Base-by-base conservation (phyloP, 2,113 vertebrate genomes). In the Budorcas taxicolor region DNA sequence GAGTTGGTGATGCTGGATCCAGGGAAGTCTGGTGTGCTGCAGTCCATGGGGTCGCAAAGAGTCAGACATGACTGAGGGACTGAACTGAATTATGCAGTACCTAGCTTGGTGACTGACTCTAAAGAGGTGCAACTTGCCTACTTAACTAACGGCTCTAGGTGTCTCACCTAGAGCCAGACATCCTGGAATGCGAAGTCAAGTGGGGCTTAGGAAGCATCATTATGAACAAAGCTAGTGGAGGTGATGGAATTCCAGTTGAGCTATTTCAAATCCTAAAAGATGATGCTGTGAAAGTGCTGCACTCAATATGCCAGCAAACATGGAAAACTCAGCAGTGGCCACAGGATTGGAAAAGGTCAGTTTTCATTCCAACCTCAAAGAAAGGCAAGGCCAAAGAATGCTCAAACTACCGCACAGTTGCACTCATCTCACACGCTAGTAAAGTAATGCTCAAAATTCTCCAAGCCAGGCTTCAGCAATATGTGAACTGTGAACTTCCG, bases 401-500 rank as follows among this genome's bases (percentile, higher is more conserved):
- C 17, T 64, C 31, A 17, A 33, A 33, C 62, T 64, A 17, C 31
- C 7, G 3, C 62, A 64, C 31, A 33, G 3, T 33, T 64, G 62
- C 7, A 64, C 31, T 64, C 62, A 64, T 64, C 7, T 64, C 62
- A 64, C 14, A 64, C 1, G 31, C 3, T 64, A 33, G 7, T 33
- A 64, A 64, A 33, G 31, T 17, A 17, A 64, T 33, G 31, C 62
- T 64, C 31, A 33, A 33, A 33, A 64, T 64, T 33, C 3, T 64
- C 31, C 31, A 64, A 64, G 31, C 62, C 31, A 33, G 31, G 31
- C 62, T 64, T 64, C 15, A 64, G 8, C 31, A 17, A 15, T 17
- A 64, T 0, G 0, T 64, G 62, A 64, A 64, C 62, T 1, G 1
- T 33, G 31, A 64, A 17, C 31, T 64, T 64, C 62, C 31, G 17